Evolutionary conservation across 2,113 vertebrate species (phyloP).

Genomic region (Poeciliopsis prolifica): DNA sequence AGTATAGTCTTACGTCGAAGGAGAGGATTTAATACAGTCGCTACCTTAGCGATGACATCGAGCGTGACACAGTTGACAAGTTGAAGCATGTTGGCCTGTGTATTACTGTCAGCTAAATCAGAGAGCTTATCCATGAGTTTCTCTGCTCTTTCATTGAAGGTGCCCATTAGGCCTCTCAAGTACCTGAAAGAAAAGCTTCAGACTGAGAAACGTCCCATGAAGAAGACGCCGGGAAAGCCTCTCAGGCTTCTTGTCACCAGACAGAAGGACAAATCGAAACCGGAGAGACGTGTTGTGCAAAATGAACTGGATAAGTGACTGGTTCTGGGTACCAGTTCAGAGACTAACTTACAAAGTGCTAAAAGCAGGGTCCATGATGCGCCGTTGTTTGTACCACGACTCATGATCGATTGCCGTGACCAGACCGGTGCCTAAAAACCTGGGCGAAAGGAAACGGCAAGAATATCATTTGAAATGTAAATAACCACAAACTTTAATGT

Average conservation of each 20-base stretch:
- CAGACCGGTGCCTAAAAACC: slow-evolving; percentile 88
- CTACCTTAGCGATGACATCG: slow-evolving; percentile 76
- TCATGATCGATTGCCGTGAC: slow-evolving; percentile 82
- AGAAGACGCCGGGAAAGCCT: background rate
- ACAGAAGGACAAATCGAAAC: rapidly evolving
- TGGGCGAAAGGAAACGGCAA: slow-evolving; percentile 35
- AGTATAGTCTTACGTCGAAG: background rate
- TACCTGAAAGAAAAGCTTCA: slow-evolving; percentile 60
- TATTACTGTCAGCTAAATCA: slow-evolving; percentile 51
- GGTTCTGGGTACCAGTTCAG: no score
- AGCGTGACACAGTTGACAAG: slow-evolving; percentile 74
- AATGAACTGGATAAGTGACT: background rate
- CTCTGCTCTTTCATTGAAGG: slow-evolving; percentile 77
- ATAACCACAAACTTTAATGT: no score
- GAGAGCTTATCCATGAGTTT: slow-evolving; percentile 69
- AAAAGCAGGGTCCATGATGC: slow-evolving; percentile 90
- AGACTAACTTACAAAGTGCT: slow-evolving; percentile 82
- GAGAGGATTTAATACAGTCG: background rate
- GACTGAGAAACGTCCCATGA: background rate
- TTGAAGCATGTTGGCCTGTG: slow-evolving; percentile 56
- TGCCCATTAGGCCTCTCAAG: slow-evolving; percentile 67
- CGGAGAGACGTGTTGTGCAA: background rate
- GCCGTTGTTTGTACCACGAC: slow-evolving; percentile 88
- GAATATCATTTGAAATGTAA: background rate
- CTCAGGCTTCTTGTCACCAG: background rate